A percentile compares a stretch with the other conserved stretches of the same genome.
Conservation (phyloP, 2,797 vertebrate genomes). For the Rhinichthys osculus region DNA sequence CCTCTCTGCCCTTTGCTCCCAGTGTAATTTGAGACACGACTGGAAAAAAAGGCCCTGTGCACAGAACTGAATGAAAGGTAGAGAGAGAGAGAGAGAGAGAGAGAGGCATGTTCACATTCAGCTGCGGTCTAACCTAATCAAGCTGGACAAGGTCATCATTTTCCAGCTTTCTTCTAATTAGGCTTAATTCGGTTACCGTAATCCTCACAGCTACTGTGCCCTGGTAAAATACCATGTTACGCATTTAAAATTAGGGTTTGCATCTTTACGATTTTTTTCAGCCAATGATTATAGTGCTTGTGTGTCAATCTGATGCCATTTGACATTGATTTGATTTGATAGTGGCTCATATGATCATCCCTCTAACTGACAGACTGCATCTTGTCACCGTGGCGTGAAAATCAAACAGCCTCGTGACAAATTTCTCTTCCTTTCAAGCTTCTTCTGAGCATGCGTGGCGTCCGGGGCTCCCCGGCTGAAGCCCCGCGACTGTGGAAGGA, state of each 20-base stretch:
- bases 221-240: background rate
- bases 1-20: slow-evolving; percentile 58
- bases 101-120: slow-evolving; percentile 45
- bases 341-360: slow-evolving; percentile 49
- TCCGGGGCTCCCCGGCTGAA: background rate
- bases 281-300: slow-evolving; percentile 1
- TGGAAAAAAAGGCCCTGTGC: slow-evolving; percentile 37
- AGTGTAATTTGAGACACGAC: slow-evolving; percentile 55
- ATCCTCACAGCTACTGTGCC: slow-evolving; percentile 31
- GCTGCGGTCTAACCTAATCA: slow-evolving; percentile 50
- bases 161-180: slow-evolving; percentile 68
- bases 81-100: slow-evolving; percentile 12
- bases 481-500: background rate
- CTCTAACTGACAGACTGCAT: slow-evolving; percentile 45
- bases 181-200: slow-evolving; percentile 64
- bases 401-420: slow-evolving; percentile 50
- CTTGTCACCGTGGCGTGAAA: slow-evolving; percentile 45
- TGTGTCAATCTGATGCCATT: slow-evolving; percentile 30
- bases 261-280: background rate
- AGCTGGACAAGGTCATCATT: slow-evolving; percentile 67
- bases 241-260: background rate
- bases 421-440: slow-evolving; percentile 32
- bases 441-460: slow-evolving; percentile 3
- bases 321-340: slow-evolving; percentile 50
- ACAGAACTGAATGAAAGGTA: slow-evolving; percentile 41